Base-by-base conservation (phyloP, 2,888 invertebrate genomes). In the Platycheirus albimanus region DNA sequence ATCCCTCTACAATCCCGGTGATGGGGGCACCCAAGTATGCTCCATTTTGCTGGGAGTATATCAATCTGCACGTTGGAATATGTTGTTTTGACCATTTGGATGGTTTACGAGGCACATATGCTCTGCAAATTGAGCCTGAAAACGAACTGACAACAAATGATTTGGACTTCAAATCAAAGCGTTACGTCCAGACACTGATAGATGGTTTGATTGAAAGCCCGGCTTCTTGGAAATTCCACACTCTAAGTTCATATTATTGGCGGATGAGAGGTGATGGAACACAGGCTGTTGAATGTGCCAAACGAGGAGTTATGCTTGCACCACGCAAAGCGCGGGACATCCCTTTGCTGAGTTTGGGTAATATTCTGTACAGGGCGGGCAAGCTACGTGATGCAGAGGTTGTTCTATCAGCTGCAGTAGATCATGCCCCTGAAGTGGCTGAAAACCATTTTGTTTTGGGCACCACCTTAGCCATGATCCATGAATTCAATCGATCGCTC, bases 181-280 rank as follows among this genome's bases (percentile, higher is more conserved):
- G 70, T 51, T 86, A 84, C 5, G 19, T 85, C 2, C 69, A 83
- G 2, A 85, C 54, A 30, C 54, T 87, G 11, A 63, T 85, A 13
- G 87, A 88, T 15, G 90, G 89, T 0, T 81, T 88, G 7, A 67
- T 72, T 45, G 87, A 88, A 13, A 87, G 87, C 47, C 89, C 89
- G 2, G 80, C 85, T 1, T 89, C 90, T 0, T 90, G 90, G 90
- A 89, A 89, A 54, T 89, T 88, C 61, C 89, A 90, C 69, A 89
- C 89, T 4, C 61, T 90, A 0, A 87, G 88, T 74, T 90, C 90
- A 0, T 90, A 89, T 58, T 90, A 89, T 71, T 90, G 90, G 90
- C 89, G 90, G 0, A 87, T 90, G 86, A 87, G 87, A 2, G 90
- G 90, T 8, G 88, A 89, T 79, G 90, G 89, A 0, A 70, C 86